phyloP scores from a whole-genome alignment of 1,140 invertebrate genomes.

The Neuroterus valhalla region DNA sequence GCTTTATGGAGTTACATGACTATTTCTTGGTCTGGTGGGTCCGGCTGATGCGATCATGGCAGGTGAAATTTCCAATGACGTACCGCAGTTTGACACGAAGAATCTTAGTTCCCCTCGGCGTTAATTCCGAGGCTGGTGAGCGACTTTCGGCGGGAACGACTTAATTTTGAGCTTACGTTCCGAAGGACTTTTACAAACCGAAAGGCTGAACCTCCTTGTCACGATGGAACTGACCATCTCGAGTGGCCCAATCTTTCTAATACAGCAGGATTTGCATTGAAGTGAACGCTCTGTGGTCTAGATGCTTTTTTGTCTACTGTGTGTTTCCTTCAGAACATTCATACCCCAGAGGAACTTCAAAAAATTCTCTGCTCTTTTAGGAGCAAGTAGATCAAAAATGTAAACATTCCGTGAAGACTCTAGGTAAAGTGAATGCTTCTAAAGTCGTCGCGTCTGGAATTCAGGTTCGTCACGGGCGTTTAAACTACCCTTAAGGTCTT shows the following conservation, averaged over 20 bases:
- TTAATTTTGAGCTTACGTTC: conserved; percentile 21
- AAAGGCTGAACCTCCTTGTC: conserved; percentile 20
- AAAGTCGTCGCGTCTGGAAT: conserved; percentile 64
- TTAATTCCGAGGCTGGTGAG: conserved; percentile 6
- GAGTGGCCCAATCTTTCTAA: conserved; percentile 58
- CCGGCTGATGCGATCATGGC: conserved; percentile 58
- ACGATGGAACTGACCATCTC: conserved; percentile 49
- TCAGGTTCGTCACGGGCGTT: conserved; percentile 69
- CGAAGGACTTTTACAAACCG: neutral
- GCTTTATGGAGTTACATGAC: conserved; percentile 58
- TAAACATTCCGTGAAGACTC: conserved; percentile 67
- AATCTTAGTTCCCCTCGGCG: neutral
- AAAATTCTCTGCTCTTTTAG: neutral
- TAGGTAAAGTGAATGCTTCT: conserved; percentile 61
- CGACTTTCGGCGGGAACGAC: conserved; percentile 22
- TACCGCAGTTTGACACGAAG: conserved; percentile 17
- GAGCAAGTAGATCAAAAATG: conserved; percentile 51
- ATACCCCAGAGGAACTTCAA: conserved; percentile 48
- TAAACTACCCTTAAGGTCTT: conserved; percentile 71
- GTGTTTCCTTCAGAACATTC: conserved; percentile 60
- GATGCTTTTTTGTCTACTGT: conserved; percentile 62
- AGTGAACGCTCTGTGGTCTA: conserved; percentile 58
- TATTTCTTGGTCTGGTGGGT: conserved; percentile 45
- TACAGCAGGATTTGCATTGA: conserved; percentile 50
- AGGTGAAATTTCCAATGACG: conserved; percentile 44